Evolutionary conservation across 2,113 vertebrate genomes (phyloP), one percentile per base, ranked within the genome.

Genomic region (Gambusia holbrooki): DNA sequence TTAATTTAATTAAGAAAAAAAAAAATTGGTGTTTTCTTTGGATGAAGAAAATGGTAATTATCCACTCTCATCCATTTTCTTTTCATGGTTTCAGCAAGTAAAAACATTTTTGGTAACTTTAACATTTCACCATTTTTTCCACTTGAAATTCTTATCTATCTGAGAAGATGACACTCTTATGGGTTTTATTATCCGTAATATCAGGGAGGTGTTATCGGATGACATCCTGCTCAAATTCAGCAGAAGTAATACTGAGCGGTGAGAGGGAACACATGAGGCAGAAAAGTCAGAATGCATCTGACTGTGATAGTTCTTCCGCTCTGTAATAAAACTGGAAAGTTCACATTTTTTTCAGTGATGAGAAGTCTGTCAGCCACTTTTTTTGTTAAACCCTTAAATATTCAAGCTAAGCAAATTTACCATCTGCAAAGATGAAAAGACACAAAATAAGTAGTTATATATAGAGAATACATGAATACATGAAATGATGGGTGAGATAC

Each of bases 141-240:
- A 6, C 48, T 54, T 29, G 35, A 70, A 76, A 48, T 65, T 72
- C 45, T 54, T 54, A 76, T 76, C 33, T 45, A 35, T 5, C 37
- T 73, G 33, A 28, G 0, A 66, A 51, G 66, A 73, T 17, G 54
- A 75, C 29, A 54, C 66, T 64, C 17, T 71, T 74, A 74, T n/a
- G 79, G 69, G 29, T 51, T 78, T 84, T 33, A 75, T 75, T 69
- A 79, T 87, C 74, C 14, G 15, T 27, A 40, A 70, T 1, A 1
- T 30, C 2, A 0, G 62, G 68, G 40, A 5, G 12, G 19, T 29
- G 12, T 63, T n/a, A 58, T n/a, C 22, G 8, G 51, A 58, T 58
- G 17, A 8, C 17, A 58, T 48, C 45, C 17, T 48, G 45, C 19
- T 3, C 51, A 58, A 58, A 25, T 58, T 58, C 51, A n/a, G 51